Evolutionary conservation across 2,888 invertebrate genomes (phyloP).

Genomic region (Lithophane leautieri): DNA sequence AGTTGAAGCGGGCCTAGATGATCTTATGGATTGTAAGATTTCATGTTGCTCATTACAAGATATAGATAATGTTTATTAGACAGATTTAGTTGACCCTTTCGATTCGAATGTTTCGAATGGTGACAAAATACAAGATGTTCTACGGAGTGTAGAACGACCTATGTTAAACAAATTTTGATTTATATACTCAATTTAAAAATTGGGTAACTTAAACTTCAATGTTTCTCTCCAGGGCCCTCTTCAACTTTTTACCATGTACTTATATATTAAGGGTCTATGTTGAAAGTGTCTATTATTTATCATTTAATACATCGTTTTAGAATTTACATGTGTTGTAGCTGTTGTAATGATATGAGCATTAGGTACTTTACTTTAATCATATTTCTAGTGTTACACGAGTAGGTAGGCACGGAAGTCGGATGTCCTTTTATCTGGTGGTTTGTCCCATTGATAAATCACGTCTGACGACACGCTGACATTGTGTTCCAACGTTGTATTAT

Average conservation of each 20-base stretch:
- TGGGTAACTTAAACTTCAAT: not conserved
- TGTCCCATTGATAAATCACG: conserved; percentile 83
- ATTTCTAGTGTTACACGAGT: conserved; percentile 63
- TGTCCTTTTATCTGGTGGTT: conserved; percentile 78
- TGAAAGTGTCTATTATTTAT: too few species aligned
- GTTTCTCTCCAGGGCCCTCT: not conserved
- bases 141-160: not conserved
- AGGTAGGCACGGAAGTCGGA: conserved; percentile 72
- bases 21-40: not conserved
- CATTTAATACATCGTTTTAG: not conserved
- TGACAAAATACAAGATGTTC: not conserved
- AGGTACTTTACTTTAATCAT: conserved; percentile 49
- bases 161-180: not conserved
- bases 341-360: conserved; percentile 30
- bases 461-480: conserved; percentile 77
- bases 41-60: not conserved
- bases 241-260: not conserved
- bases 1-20: not conserved
- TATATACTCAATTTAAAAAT: not conserved
- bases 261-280: not conserved
- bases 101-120: too few species aligned
- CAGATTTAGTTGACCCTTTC: not conserved
- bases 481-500: conserved; percentile 73
- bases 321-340: conserved; percentile 26
- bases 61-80: not conserved